Evolutionary conservation across 2,113 vertebrate genomes (phyloP).

Genomic region (Puffinus mauretanicus): DNA sequence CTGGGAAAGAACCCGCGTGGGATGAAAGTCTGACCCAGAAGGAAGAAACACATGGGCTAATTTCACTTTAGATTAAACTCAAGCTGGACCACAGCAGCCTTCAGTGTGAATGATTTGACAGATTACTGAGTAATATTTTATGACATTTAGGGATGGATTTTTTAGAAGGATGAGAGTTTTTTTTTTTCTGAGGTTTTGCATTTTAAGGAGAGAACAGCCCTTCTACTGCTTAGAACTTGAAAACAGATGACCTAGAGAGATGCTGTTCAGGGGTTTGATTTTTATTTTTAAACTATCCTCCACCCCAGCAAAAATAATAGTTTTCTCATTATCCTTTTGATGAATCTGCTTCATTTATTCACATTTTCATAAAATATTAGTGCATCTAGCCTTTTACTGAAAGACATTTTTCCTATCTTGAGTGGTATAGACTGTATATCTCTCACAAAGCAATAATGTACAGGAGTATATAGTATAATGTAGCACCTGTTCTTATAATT

Average conservation of each 20-base stretch:
- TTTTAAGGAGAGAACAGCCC: slow-evolving; percentile 10
- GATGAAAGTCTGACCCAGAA: not conserved
- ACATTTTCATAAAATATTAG: slow-evolving; percentile 1
- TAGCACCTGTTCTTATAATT: slow-evolving; percentile 31
- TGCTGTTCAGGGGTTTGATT: not conserved
- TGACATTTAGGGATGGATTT: slow-evolving; percentile 54
- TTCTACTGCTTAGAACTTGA: not conserved
- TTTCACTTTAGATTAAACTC: slow-evolving; percentile 24
- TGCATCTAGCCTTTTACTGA: slow-evolving; percentile 7
- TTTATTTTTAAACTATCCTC: not conserved
- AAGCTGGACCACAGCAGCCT: not conserved
- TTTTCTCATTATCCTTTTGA: slow-evolving; percentile 18
- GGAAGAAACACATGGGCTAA: not conserved
- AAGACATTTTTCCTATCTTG: not conserved
- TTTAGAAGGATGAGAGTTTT: slow-evolving; percentile 17
- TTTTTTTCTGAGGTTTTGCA: slow-evolving; percentile 15
- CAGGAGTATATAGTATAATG: not conserved
- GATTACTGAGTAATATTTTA: not conserved
- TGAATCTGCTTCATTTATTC: not conserved
- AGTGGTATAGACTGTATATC: not conserved
- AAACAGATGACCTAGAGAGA: not conserved
- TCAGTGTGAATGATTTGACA: not conserved
- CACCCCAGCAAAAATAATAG: not conserved
- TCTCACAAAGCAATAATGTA: slow-evolving; percentile 22
- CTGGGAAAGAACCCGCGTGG: not conserved